Evolutionary conservation across 2,113 vertebrate species (phyloP).

Genomic region (Candoia aspera): DNA sequence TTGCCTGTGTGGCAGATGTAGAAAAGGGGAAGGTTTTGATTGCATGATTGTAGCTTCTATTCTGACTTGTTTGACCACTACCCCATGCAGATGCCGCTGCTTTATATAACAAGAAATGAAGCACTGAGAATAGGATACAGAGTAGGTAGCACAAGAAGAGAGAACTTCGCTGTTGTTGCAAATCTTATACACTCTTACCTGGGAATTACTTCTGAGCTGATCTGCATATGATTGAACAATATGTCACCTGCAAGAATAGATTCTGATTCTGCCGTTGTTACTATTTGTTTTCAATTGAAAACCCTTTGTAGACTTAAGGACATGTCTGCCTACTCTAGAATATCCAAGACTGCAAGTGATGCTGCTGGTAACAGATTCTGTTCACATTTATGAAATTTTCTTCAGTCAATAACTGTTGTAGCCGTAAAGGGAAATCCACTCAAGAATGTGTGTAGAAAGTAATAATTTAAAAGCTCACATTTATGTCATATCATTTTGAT

Average conservation of each 20-base stretch:
- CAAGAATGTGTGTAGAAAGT: not conserved
- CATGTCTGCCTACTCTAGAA: not conserved
- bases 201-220: not conserved
- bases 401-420: not conserved
- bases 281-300: not conserved
- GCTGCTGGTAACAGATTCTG: not conserved
- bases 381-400: not conserved
- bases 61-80: not conserved
- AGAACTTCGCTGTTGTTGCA: not conserved
- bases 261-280: not conserved
- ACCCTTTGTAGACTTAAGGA: not conserved
- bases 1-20: not conserved
- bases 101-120: not conserved
- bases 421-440: not conserved
- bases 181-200: not conserved
- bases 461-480: not conserved
- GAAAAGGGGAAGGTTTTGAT: not conserved
- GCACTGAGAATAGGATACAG: not conserved
- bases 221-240: not conserved
- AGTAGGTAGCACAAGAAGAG: not conserved
- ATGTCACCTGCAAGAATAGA: not conserved
- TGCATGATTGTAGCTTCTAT: not conserved
- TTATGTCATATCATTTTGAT: not conserved
- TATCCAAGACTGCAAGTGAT: not conserved
- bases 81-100: not conserved